A percentile compares a stretch with the other conserved stretches of the same genome.
Conservation (phyloP, 2,797 vertebrate genomes). For the Coregonus sp. region DNA sequence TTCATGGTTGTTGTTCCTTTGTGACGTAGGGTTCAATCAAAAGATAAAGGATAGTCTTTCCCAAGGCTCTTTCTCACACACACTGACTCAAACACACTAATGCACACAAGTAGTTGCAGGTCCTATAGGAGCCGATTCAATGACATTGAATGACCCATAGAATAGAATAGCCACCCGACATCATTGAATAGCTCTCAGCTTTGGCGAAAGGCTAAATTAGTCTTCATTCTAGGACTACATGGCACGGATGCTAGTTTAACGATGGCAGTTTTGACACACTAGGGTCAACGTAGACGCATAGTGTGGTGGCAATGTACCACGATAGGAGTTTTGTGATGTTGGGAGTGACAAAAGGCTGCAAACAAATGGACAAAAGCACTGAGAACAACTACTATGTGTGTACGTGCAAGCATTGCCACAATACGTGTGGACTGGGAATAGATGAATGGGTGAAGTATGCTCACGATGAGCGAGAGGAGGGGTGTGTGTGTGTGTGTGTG, state of each 20-base stretch:
- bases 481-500: too few relatives aligned
- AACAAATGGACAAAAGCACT: slow-evolving; percentile 5
- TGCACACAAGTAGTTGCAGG: neutral
- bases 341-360: neutral
- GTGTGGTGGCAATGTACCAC: neutral
- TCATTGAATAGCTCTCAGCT: too few relatives aligned
- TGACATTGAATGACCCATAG: neutral
- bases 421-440: neutral
- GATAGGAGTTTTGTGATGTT: neutral
- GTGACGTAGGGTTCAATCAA: neutral
- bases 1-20: neutral
- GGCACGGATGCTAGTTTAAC: neutral
- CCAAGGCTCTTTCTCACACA: neutral
- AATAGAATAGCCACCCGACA: neutral
- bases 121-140: neutral
- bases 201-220: neutral
- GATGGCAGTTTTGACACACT: neutral
- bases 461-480: neutral
- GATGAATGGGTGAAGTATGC: neutral
- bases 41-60: neutral
- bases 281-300: too few relatives aligned
- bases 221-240: neutral
- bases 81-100: neutral
- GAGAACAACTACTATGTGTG: neutral
- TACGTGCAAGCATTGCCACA: neutral